phyloP scores from a whole-genome alignment of 2,113 vertebrate species.

The Furnarius figulus region DNA sequence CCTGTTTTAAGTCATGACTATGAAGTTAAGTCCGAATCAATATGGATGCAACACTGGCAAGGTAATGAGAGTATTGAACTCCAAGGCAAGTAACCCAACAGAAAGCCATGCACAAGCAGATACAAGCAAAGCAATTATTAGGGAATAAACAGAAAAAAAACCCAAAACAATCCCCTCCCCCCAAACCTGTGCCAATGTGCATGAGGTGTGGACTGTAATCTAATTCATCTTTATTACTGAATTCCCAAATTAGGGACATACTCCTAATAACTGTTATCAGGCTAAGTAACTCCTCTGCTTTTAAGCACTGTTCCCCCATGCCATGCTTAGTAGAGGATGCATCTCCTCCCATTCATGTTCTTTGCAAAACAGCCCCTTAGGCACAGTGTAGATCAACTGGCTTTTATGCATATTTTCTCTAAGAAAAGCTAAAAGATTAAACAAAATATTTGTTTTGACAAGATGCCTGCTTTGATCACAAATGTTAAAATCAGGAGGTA shows the following conservation, averaged over 20 bases:
- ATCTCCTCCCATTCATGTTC: background rate
- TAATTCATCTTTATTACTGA: background rate
- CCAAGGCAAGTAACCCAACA: background rate
- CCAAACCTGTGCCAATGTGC: background rate
- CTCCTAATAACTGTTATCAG: background rate
- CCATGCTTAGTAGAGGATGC: background rate
- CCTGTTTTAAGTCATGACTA: background rate
- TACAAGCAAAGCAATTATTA: background rate
- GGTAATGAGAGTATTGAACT: background rate
- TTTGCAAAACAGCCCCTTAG: background rate
- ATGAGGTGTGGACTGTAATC: background rate
- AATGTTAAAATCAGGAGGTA: background rate
- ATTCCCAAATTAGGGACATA: background rate
- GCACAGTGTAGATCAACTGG: background rate
- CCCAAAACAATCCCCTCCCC: too few relatives aligned
- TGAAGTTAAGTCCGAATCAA: background rate
- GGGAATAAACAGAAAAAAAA: background rate
- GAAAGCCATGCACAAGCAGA: background rate
- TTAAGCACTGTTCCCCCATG: background rate
- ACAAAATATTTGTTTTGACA: constrained; percentile 17
- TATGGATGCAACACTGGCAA: background rate
- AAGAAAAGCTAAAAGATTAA: background rate
- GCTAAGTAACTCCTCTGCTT: background rate
- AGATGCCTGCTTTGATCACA: constrained; percentile 1
- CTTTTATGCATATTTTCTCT: background rate